Conservation (phyloP, 2,797 vertebrate genomes). For the Gambusia yucatana region DNA sequence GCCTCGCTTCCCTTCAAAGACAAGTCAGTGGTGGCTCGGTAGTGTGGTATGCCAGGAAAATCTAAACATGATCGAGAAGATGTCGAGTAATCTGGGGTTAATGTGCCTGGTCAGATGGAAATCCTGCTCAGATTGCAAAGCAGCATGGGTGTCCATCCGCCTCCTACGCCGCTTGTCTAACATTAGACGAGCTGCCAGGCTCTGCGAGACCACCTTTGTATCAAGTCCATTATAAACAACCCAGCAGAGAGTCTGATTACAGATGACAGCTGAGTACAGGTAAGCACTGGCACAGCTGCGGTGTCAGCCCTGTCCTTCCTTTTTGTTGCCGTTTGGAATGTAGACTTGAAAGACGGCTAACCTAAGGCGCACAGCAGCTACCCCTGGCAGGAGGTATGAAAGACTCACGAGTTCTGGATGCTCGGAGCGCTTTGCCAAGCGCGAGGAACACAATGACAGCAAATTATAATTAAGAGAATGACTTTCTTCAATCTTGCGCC, state of each 20-base stretch:
- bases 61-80: conserved; percentile 67
- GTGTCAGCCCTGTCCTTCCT: conserved; percentile 29
- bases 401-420: conserved; percentile 13
- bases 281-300: conserved; percentile 54
- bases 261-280: conserved; percentile 62
- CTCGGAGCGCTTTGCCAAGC: conserved; percentile 26
- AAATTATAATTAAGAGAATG: conserved; percentile 70
- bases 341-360: conserved; percentile 15
- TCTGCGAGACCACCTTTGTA: conserved; percentile 29
- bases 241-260: conserved; percentile 53
- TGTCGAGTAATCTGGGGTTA: conserved; percentile 73
- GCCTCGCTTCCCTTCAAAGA: conserved; percentile 54
- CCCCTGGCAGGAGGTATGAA: conserved; percentile 29
- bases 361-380: conserved; percentile 18
- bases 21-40: conserved; percentile 35
- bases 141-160: conserved; percentile 69
- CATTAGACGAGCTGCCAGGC: conserved; percentile 63
- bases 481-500: conserved; percentile 45
- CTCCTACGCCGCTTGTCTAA: conserved; percentile 56
- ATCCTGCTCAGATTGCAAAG: conserved; percentile 80
- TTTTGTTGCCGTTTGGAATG: conserved; percentile 20
- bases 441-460: conserved; percentile 27
- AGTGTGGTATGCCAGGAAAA: conserved; percentile 49
- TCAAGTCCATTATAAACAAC: conserved; percentile 53
- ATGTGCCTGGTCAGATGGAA: conserved; percentile 70